Conservation (phyloP, 1,140 invertebrate species). For the Drosophila funebris region DNA sequence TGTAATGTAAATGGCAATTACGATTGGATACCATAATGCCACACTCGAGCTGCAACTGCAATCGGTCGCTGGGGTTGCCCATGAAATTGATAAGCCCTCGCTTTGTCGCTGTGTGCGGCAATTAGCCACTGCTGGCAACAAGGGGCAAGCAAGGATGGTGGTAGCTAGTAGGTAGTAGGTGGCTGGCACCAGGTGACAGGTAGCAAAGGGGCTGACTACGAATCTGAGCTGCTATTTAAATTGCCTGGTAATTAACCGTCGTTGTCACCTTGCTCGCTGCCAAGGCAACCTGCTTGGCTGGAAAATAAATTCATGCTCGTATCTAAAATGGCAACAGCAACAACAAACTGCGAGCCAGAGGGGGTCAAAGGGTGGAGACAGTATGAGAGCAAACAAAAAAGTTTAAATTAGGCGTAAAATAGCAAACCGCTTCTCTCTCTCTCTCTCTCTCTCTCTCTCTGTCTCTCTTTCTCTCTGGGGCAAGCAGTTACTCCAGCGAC, state of each 20-base stretch:
- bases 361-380: not conserved
- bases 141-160: too few relatives aligned
- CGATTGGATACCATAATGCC: not conserved
- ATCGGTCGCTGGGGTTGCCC: slow-evolving; percentile 6
- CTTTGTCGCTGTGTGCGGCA: slow-evolving; percentile 24
- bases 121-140: slow-evolving; percentile 42
- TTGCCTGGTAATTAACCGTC: slow-evolving; percentile 45
- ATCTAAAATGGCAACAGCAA: slow-evolving; percentile 14
- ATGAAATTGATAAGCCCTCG: slow-evolving; percentile 63
- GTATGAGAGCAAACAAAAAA: slow-evolving; percentile 23
- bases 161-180: too few relatives aligned
- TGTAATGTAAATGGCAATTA: not conserved
- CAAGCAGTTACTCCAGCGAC: not conserved
- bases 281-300: not conserved
- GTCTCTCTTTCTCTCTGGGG: not conserved
- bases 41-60: slow-evolving; percentile 1
- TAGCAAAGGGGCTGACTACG: not conserved
- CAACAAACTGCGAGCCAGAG: not conserved
- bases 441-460: not conserved
- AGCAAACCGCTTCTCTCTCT: slow-evolving; percentile 1
- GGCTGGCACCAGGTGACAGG: not conserved
- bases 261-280: slow-evolving; percentile 33
- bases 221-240: slow-evolving; percentile 43
- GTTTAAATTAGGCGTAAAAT: slow-evolving; percentile 56
- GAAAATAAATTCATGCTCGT: slow-evolving; percentile 3